Base-by-base conservation (phyloP, 2,888 invertebrate genomes). In the Dastarcus helophoroides region DNA sequence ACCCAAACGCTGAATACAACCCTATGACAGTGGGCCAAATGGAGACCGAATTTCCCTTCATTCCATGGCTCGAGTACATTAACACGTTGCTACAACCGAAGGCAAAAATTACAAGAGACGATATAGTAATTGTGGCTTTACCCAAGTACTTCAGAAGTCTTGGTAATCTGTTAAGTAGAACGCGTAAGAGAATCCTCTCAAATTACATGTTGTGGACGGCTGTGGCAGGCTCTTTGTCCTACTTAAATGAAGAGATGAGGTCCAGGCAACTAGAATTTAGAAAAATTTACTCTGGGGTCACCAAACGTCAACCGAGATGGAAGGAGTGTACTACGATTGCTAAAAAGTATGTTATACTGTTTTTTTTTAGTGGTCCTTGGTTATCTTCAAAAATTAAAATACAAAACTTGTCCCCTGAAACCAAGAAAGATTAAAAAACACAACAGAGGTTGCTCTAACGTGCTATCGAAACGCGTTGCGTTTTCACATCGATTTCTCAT, bases 141-240 rank as follows among this genome's bases (percentile, higher is more conserved):
- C 65, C 65, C 3, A 50, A 54, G 19, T 69, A 60, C 46, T 39
- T 64, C 16, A 44, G 38, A 21, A 56, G 60, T 29, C 48, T 63
- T 6, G 51, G 55, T 22, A 19, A 14, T 15, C 10, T 42, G 7
- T 10, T 42, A 4, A n/a, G 29, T 13, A 27, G 19, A 12, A 38
- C 13, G 11, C 29, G 31, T 12, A 39, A 29, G 32, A 41, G 79
- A 39, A 63, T 69, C 3, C 67, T 79, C 43, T 83, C 89, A 3
- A 90, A 91, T 64, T 91, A 90, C 54, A 76, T 84, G 49, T 73
- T 88, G 73, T 90, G 89, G 88, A 71, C 88, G 25, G 79, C 78
- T 1, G 77, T 82, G 1, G 77, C 75, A 0, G 76, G 79, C 3
- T 76, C 80, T 0, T 71, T 81, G 6, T 73, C 76, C 7, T 86